Conservation (phyloP, 2,797 vertebrate genomes). For the Phrynocephalus guinanensis region DNA sequence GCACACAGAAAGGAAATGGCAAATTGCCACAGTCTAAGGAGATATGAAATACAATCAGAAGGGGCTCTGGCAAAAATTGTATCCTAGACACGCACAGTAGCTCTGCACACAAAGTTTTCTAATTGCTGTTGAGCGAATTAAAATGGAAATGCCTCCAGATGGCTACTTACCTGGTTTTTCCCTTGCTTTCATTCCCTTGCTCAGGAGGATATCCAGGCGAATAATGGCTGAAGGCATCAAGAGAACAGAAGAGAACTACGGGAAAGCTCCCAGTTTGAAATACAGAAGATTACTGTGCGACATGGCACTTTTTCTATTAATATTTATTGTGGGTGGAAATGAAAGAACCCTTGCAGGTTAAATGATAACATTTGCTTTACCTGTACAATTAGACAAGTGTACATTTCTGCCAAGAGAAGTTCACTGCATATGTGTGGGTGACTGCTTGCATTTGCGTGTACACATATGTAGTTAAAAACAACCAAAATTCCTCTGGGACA, state of each 20-base stretch:
- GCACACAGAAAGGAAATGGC: neutral
- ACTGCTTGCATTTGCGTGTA: neutral
- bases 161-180: neutral
- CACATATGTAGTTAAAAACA: neutral
- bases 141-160: neutral
- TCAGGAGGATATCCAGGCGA: conserved; percentile 14
- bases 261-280: conserved; percentile 56
- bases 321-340: conserved; percentile 51
- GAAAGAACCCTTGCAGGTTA: conserved; percentile 43
- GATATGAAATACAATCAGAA: neutral
- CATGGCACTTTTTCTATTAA: conserved; percentile 64
- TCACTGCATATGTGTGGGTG: conserved; percentile 4
- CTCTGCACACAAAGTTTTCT: neutral
- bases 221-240: conserved; percentile 40
- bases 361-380: conserved; percentile 43
- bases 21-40: neutral
- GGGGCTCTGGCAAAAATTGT: neutral
- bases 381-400: conserved; percentile 41
- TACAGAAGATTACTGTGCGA: conserved; percentile 63
- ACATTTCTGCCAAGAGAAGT: conserved; percentile 26
- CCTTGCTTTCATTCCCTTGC: neutral
- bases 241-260: conserved; percentile 58
- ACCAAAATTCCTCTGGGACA: neutral
- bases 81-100: too few relatives aligned
- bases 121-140: neutral